Evolutionary conservation across 2,113 vertebrate species (phyloP), one percentile per base, ranked within the genome.

Genomic region (Entelurus aequoreus): DNA sequence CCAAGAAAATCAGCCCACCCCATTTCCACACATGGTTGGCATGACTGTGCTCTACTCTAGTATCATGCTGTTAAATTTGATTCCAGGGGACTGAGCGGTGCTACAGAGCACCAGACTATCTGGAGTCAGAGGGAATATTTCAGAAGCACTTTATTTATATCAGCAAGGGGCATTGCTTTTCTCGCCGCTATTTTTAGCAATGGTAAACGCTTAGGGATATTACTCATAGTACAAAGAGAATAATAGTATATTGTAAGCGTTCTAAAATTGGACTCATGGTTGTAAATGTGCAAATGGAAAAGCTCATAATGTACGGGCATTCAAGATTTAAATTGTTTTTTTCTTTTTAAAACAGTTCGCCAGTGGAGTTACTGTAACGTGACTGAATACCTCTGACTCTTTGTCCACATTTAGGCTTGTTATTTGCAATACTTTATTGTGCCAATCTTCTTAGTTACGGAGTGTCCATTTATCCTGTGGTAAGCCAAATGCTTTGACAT

Each of bases 61-160:
- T 94, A 93, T 94, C 93, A 94, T 82, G 89, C 89, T 88, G 93
- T 95, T 95, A 95, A 94, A 95, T 93, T 90, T 92, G 94, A 94
- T 91, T 88, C 87, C 88, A 85, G 62, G 83, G 90, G 87, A 87
- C 91, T 88, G 89, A 85, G 83, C 89, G 90, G 93, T 88, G 88
- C 79, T 91, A 88, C 87, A 86, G 87, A 85, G 86, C 88, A 88
- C 87, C 92, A 97, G 95, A 98, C 95, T 92, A 93, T 93, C 92
- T 93, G 95, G 94, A 99, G 95, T 95, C 95, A 88, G 89, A 84
- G 82, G 84, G 91, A 93, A 92, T 95, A 97, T 94, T 96, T 95
- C 89, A 81, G 90, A 92, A 90, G 86, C 83, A 88, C 89, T 93
- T 94, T 95, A 97, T 96, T 98, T 95, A 93, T 95, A 95, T 92